A percentile compares a stretch with the other conserved stretches of the same genome.
phyloP scores from a whole-genome alignment of 2,797 vertebrate species.

The Falco rusticolus region DNA sequence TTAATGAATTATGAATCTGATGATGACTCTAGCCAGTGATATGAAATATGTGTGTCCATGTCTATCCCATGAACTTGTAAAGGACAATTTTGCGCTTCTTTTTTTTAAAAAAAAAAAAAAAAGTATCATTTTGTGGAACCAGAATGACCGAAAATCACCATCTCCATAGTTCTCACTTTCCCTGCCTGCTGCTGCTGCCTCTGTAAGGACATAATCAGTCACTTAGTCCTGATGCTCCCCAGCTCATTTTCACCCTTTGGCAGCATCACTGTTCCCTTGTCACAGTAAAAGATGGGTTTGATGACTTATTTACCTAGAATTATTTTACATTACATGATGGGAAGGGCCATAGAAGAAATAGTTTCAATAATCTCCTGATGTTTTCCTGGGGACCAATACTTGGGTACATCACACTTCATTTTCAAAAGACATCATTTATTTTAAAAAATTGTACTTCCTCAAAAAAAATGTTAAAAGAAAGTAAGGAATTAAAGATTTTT shows the following conservation, averaged over 20 bases:
- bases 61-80: not conserved
- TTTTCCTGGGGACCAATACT: not conserved
- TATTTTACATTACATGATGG: not conserved
- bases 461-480: not conserved
- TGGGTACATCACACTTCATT: not conserved
- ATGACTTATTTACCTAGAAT: not conserved
- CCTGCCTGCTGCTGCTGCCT: not conserved
- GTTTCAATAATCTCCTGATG: not conserved
- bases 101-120: not conserved
- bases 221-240: not conserved
- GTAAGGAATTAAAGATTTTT: not conserved
- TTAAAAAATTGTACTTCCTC: not conserved
- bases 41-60: not conserved
- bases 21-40: not conserved
- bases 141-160: not conserved
- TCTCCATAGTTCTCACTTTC: not conserved
- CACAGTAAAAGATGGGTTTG: not conserved
- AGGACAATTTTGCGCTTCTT: not conserved
- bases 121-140: not conserved
- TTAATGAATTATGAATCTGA: not conserved
- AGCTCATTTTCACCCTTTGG: not conserved
- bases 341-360: not conserved
- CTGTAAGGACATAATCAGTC: not conserved
- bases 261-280: not conserved
- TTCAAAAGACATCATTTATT: not conserved